These are phyloP conservation scores for Hemitrygon akajei DNA, from an alignment of 2,797 vertebrate species.

Conservation along the genomic window DNA sequence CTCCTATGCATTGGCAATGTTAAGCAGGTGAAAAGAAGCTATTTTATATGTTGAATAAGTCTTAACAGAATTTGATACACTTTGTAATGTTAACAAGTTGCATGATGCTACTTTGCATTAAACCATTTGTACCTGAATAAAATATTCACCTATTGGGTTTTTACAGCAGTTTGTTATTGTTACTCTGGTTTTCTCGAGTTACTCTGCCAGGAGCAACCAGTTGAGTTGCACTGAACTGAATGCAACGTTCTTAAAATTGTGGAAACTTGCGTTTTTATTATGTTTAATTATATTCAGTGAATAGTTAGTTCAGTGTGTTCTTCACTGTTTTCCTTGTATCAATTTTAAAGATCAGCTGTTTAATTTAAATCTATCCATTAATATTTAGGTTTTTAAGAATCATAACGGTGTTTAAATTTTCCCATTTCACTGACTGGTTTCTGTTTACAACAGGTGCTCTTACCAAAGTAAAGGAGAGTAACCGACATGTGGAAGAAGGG, in stretches of 20 bases:
- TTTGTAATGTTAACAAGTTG: background rate
- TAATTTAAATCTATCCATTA: background rate
- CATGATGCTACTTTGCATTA: background rate
- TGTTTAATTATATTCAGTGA: background rate
- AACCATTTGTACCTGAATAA: background rate
- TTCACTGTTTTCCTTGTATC: background rate
- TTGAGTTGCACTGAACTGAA: too few relatives aligned
- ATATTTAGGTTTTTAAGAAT: background rate
- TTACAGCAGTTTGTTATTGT: background rate
- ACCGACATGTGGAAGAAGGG: constrained; percentile 90
- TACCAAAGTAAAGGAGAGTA: constrained; percentile 95
- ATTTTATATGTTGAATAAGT: background rate
- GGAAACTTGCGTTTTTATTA: background rate
- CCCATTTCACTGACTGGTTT: background rate
- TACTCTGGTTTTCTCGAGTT: background rate
- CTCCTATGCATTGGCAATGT: background rate
- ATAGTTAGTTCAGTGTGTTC: background rate
- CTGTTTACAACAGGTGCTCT: constrained; percentile 72
- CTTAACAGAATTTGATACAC: background rate
- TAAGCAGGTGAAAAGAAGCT: background rate
- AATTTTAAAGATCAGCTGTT: background rate
- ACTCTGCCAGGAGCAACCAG: too few relatives aligned
- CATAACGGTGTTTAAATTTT: background rate
- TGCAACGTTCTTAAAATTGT: background rate
- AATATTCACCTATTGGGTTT: background rate